Evolutionary conservation across 2,888 invertebrate species (phyloP), one percentile per base, ranked within the genome.

Genomic region (Drosophila affinis): DNA sequence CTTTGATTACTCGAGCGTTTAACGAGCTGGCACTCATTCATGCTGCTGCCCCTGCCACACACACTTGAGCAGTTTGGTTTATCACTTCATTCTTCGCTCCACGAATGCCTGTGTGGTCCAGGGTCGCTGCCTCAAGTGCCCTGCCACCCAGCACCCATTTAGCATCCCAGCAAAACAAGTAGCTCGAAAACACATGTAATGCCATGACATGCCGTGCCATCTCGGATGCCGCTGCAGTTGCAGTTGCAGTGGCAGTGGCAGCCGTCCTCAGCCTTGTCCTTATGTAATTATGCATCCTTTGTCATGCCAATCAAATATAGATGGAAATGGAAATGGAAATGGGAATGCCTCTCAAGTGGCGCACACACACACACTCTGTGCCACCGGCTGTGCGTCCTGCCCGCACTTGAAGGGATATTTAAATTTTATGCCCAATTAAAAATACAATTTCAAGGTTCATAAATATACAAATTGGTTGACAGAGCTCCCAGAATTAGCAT

Each of bases 391-490:
- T 57, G 73, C 71, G 73, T 87, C 73, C 79, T 78, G 72, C 52
- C 65, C 48, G 49, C 71, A 73, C 76, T 46, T 67, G 58, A 69
- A 75, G 69, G 64, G 71, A 75, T 81, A 85, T 88, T 88, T 77
- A 81, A 77, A 86, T 86, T 76, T 87, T 81, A 86, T 81, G 87
- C 85, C 75, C 72, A 85, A 88, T 86, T 87, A 88, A 75, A 87
- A 87, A 73, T 72, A 75, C 80, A 79, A 83, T 88, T 87, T 80
- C 73, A 87, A 61, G 88, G 69, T 46, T 72, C 86, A 79, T 85
- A 79, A 87, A 75, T 39, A 48, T 53, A 9, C 21, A 52, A 53
- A 14, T 54, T 49, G 62, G 67, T 55, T 44, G 57, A 62, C 68
- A 44, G 34, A 73, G 61, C 62, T 45, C 29, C 47, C 52, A 55